phyloP scores from a whole-genome alignment of 2,113 vertebrate genomes.

The Odontesthes bonariensis region DNA sequence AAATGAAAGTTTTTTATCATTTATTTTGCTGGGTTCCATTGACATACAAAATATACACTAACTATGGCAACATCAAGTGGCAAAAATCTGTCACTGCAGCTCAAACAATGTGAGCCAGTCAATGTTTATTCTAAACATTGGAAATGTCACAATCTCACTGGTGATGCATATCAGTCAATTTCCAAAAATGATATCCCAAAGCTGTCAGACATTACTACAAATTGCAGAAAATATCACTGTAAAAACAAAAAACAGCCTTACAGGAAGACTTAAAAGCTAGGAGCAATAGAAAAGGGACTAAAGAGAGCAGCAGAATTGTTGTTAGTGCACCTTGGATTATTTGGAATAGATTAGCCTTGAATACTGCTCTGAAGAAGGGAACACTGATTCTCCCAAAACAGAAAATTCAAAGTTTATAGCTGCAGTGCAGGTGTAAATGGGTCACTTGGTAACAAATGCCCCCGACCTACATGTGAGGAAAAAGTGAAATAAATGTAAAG shows the following conservation, averaged over 20 bases:
- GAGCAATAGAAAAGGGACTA: too few species aligned
- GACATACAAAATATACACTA: not conserved
- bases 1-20: too few species aligned
- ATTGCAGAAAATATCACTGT: not conserved
- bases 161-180: not conserved
- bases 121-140: not conserved
- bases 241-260: not conserved
- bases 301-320: not conserved
- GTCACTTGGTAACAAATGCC: conserved; percentile 6
- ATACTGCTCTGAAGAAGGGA: not conserved
- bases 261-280: not conserved
- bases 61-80: not conserved
- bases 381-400: not conserved
- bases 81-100: not conserved
- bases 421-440: conserved; percentile 18
- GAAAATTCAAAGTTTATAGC: conserved; percentile 11
- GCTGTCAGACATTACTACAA: not conserved
- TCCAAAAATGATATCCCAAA: not conserved
- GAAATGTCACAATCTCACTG: not conserved
- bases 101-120: not conserved
- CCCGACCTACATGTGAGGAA: conserved; percentile 1
- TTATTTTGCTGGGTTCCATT: too few species aligned
- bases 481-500: conserved; percentile 40
- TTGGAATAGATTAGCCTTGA: not conserved
- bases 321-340: not conserved